phyloP scores from a whole-genome alignment of 2,797 vertebrate genomes.

The Sebastes miniatus region DNA sequence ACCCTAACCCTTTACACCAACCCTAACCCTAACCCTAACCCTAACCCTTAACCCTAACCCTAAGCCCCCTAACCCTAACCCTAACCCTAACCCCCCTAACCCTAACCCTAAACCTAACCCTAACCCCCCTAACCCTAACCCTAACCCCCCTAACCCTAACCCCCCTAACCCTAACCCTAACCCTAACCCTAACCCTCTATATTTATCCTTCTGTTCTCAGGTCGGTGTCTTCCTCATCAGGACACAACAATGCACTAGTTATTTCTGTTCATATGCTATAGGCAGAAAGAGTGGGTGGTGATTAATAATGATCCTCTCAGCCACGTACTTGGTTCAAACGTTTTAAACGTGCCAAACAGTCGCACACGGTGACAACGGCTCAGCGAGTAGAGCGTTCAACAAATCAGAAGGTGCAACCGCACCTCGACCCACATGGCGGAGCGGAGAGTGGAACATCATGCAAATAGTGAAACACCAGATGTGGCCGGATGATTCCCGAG shows the following conservation, averaged over 20 bases:
- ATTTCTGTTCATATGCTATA: not conserved
- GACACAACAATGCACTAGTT: not conserved
- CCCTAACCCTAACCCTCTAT: not conserved
- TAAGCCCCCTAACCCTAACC: no score
- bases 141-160: no score
- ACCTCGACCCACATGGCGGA: not conserved
- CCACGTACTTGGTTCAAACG: not conserved
- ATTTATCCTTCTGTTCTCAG: not conserved
- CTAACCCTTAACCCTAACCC: no score
- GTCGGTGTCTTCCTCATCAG: not conserved
- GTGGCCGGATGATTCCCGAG: no score
- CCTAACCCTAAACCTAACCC: no score
- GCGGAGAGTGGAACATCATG: no score
- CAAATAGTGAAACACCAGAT: no score
- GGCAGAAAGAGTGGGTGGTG: not conserved
- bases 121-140: no score
- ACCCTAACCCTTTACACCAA: no score
- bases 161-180: no score
- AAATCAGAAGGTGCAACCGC: not conserved
- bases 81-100: no score
- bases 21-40: no score
- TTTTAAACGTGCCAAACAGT: not conserved
- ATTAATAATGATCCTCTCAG: not conserved
- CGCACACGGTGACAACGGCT: not conserved
- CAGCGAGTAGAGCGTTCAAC: not conserved